phyloP scores from a whole-genome alignment of 2,797 vertebrate species.

The Cyprinodon diabolis region DNA sequence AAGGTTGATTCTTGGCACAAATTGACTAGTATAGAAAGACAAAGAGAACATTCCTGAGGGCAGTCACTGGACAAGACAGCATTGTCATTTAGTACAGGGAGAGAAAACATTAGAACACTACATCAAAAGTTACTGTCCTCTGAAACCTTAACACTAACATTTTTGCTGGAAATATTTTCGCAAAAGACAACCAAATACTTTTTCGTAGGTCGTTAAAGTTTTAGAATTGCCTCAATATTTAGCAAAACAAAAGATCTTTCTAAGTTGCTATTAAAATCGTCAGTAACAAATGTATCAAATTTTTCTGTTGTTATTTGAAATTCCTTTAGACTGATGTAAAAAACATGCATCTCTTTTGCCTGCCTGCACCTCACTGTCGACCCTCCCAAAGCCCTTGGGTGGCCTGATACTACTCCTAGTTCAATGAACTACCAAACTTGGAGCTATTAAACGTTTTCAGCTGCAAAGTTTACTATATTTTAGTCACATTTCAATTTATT shows the following conservation, averaged over 20 bases:
- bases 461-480: no score
- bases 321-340: background rate
- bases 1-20: slow-evolving; percentile 63
- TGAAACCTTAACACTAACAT: slow-evolving; percentile 7
- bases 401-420: background rate
- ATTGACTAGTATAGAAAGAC: slow-evolving; percentile 52
- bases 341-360: background rate
- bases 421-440: background rate
- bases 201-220: background rate
- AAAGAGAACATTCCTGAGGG: slow-evolving; percentile 75
- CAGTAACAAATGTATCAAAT: background rate
- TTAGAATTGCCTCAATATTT: background rate
- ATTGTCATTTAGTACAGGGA: slow-evolving; percentile 52
- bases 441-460: background rate
- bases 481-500: background rate
- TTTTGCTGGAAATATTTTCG: background rate
- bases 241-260: background rate
- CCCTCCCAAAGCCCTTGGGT: background rate
- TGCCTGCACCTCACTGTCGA: background rate
- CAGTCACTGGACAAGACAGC: slow-evolving; percentile 50
- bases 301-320: background rate
- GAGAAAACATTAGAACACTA: slow-evolving; percentile 48
- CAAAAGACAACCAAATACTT: background rate
- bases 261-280: background rate
- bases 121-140: background rate